Evolutionary conservation across 2,797 vertebrate genomes (phyloP).

Genomic region (Gadopsis bispinosus): DNA sequence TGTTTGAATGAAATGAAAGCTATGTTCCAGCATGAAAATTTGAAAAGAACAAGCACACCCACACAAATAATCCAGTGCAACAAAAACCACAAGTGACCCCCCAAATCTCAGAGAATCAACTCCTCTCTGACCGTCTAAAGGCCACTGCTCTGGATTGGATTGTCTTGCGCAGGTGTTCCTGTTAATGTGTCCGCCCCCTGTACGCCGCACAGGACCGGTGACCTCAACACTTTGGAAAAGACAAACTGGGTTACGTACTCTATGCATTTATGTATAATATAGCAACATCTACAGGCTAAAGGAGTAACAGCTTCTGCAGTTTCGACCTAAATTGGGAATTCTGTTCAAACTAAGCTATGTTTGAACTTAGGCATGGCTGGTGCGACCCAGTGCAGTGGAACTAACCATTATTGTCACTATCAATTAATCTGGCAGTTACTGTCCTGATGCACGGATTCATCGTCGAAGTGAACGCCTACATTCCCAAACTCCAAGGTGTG

Average conservation of each 20-base stretch:
- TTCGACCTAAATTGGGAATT: not conserved
- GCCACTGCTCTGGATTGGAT: not conserved
- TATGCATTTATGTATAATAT: not conserved
- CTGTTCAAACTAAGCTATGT: no score
- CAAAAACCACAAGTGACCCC: not conserved
- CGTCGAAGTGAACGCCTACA: not conserved
- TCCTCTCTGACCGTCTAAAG: not conserved
- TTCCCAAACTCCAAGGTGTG: not conserved
- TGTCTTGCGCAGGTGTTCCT: not conserved
- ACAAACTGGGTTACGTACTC: not conserved
- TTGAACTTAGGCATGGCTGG: no score
- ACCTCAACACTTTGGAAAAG: not conserved
- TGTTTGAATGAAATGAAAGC: not conserved
- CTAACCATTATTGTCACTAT: not conserved
- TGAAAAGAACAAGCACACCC: not conserved
- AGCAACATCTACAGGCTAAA: not conserved
- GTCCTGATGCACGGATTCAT: no score
- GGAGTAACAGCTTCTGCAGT: not conserved
- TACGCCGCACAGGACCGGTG: not conserved
- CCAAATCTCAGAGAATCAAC: not conserved
- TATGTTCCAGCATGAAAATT: not conserved
- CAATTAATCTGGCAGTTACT: not conserved
- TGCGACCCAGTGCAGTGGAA: not conserved
- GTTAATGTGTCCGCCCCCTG: not conserved
- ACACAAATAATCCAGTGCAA: not conserved